Percentiles rank a stretch among this genome's conserved stretches.
Conservation (phyloP, 2,797 vertebrate genomes). For the Poecilia velifera region DNA sequence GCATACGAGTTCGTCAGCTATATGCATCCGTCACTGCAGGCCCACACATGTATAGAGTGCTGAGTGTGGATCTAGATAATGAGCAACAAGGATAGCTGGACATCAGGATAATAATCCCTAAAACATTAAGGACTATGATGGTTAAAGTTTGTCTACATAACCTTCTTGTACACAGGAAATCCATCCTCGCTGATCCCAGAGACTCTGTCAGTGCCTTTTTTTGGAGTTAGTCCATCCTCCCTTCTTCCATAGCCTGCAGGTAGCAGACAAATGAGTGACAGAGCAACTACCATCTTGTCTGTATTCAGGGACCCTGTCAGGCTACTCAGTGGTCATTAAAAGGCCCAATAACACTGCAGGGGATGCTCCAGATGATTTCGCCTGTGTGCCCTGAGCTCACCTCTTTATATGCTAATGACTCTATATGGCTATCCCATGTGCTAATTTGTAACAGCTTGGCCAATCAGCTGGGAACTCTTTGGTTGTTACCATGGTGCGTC, state of each 20-base stretch:
- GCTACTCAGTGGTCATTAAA: conserved; percentile 61
- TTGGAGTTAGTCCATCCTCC: conserved; percentile 16
- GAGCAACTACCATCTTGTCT: conserved; percentile 48
- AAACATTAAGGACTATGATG: conserved; percentile 1
- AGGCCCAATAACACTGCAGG: conserved; percentile 46
- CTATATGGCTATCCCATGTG: conserved; percentile 63
- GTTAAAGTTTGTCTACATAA: conserved; percentile 30
- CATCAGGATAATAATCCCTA: conserved; percentile 16
- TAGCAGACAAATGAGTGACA: conserved; percentile 69
- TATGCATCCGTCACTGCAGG: conserved; percentile 47
- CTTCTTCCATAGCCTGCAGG: conserved; percentile 63
- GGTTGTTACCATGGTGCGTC: conserved; percentile 68
- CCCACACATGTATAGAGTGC: conserved; percentile 35
- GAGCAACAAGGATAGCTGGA: not conserved
- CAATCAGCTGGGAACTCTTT: conserved; percentile 71
- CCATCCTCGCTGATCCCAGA: conserved; percentile 59
- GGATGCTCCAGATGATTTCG: conserved; percentile 53
- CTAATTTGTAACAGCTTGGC: conserved; percentile 81
- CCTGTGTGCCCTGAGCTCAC: conserved; percentile 61
- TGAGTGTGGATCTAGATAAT: conserved; percentile 6
- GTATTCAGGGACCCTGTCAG: conserved; percentile 50
- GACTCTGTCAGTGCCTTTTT: conserved; percentile 9
- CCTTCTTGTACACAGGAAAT: conserved; percentile 34
- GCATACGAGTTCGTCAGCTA: conserved; percentile 13
- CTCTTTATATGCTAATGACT: conserved; percentile 85